A percentile compares a stretch with the other conserved stretches of the same genome.
These are phyloP conservation scores for Brachyhypopomus gauderio DNA, from an alignment of 2,113 vertebrate genomes.

Conservation along the genomic window DNA sequence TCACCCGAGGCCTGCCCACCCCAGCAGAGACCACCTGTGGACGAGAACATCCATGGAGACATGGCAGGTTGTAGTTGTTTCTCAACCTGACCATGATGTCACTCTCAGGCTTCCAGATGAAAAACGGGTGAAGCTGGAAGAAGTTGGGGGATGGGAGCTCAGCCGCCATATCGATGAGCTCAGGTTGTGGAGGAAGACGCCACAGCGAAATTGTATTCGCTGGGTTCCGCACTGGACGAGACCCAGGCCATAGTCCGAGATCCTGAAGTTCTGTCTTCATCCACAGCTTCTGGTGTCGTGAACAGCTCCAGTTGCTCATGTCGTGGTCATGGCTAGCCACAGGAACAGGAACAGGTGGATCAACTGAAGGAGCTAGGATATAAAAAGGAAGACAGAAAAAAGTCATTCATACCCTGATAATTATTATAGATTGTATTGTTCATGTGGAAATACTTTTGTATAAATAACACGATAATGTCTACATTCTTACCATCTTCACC, in stretches of 20 bases:
- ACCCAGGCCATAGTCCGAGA: neutral
- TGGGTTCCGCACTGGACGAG: neutral
- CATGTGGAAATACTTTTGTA: no score
- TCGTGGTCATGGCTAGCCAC: neutral
- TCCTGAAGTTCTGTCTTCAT: conserved; percentile 1
- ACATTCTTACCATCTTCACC: no score
- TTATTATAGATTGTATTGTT: no score
- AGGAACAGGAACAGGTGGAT: neutral
- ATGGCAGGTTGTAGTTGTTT: conserved; percentile 49
- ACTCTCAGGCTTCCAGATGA: conserved; percentile 51
- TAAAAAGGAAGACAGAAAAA: neutral
- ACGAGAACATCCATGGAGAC: conserved; percentile 13
- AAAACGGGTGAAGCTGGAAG: conserved; percentile 51
- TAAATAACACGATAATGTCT: no score
- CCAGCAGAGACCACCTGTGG: conserved; percentile 10
- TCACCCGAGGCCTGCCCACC: conserved; percentile 34
- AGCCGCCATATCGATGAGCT: conserved; percentile 16
- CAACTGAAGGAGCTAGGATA: conserved; percentile 2
- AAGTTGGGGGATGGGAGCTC: conserved; percentile 40
- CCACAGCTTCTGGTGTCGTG: no score
- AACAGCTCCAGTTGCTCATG: neutral
- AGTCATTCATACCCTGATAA: neutral
- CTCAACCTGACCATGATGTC: conserved; percentile 27
- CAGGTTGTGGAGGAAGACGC: conserved; percentile 44
- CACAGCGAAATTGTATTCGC: conserved; percentile 42